A percentile compares a stretch with the other conserved stretches of the same genome.
Conservation (phyloP, 1,140 invertebrate genomes). For the Camponotus pennsylvanicus region DNA sequence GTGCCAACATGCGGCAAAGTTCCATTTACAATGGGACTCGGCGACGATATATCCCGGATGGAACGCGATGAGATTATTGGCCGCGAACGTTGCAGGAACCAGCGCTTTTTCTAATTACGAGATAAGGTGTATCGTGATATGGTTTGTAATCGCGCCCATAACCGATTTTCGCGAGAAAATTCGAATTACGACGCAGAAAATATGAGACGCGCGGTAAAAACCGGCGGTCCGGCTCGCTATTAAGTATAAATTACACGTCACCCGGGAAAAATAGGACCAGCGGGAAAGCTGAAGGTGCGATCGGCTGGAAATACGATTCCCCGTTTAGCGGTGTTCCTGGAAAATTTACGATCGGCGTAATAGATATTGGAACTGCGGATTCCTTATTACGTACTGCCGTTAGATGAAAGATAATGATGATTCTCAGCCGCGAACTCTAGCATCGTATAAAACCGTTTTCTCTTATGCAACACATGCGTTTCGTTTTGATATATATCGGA, state of each 20-base stretch:
- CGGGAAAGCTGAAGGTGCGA: constrained; percentile 55
- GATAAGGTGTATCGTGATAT: constrained; percentile 65
- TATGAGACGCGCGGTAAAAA: constrained; percentile 59
- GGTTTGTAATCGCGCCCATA: constrained; percentile 58
- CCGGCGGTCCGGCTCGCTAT: constrained; percentile 59
- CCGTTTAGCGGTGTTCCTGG: constrained; percentile 60
- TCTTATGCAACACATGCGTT: constrained; percentile 55
- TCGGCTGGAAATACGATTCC: constrained; percentile 74
- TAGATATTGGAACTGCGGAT: constrained; percentile 75
- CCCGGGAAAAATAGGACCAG: constrained; percentile 14
- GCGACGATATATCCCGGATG: constrained; percentile 37
- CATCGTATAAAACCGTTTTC: constrained; percentile 42
- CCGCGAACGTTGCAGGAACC: constrained; percentile 23
- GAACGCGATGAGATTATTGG: constrained; percentile 37
- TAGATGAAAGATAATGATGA: constrained; percentile 75
- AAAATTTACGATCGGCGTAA: constrained; percentile 72
- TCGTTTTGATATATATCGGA: constrained; percentile 60
- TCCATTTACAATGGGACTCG: constrained; percentile 26
- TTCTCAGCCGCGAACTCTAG: constrained; percentile 70
- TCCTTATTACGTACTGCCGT: constrained; percentile 73
- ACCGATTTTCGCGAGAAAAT: constrained; percentile 63
- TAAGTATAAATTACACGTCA: constrained; percentile 74
- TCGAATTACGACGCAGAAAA: constrained; percentile 69
- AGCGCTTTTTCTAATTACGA: constrained; percentile 71
- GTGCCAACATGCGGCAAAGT: background rate